Base-by-base conservation (phyloP, 2,888 invertebrate genomes). In the Oligia strigilis region DNA sequence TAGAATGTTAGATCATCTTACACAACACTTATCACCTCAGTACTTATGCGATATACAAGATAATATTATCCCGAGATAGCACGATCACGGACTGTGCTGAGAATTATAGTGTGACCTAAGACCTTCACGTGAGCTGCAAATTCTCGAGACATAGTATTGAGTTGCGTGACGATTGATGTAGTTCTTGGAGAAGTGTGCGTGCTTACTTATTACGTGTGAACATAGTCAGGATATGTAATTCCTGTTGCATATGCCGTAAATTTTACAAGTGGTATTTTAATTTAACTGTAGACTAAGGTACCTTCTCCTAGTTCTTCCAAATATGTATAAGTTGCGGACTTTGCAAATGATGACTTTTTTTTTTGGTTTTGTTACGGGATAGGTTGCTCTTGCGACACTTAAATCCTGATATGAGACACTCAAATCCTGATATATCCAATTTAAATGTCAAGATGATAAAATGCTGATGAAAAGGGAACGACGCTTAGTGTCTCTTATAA, bases 111-210 rank as follows among this genome's bases (percentile, higher is more conserved):
- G 62, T 76, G 85, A 81, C 90, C 89, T 66, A 55, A 78, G 82
- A 88, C 87, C 90, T 78, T 74, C 78, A 87, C 88, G 89, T 83
- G 80, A 75, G 82, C 72, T 75, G 86, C 70, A 67, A 82, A 82
- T 85, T 85, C 78, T 75, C 71, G 62, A 74, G 71, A 79, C 72
- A 64, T 75, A 62, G 71, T 74, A 73, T 81, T 87, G 80, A 79
- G 77, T 67, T 79, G 82, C 76, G 66, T 74, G 87, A 73, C 75
- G 73, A 55, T 84, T 87, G 71, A 83, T 83, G 64, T 65, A 58
- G 49, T 4, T 58, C 46, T 72, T 36, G 29, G 43, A 76, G 40
- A 72, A 58, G 49, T 60, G 43, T 77, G 46, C 40, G 64, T 67
- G 86, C 67, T 66, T 52, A 58, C 58, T 66, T 55, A 66, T 65